Percentiles rank a stretch among this genome's conserved stretches.
These are phyloP conservation scores for Oasisia sp. DNA, from an alignment of 2,888 invertebrate species.

Conservation along the genomic window DNA sequence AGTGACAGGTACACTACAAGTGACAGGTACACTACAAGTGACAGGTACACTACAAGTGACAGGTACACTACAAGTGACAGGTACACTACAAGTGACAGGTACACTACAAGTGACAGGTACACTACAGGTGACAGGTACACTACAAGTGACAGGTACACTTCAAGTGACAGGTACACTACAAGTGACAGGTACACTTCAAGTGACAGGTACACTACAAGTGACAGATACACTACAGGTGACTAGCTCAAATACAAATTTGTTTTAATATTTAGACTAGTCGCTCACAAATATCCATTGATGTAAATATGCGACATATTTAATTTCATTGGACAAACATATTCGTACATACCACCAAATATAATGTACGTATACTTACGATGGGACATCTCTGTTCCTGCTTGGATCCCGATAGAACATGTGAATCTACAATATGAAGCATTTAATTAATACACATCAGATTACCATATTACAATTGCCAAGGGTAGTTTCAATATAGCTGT, in stretches of 20 bases:
- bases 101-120: background rate
- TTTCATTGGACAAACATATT: too few species aligned
- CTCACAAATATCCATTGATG: too few species aligned
- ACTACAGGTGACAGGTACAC: background rate
- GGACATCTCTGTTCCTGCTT: constrained; percentile 27
- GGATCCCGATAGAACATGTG: constrained; percentile 28
- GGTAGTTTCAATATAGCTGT: too few species aligned
- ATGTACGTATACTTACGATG: constrained; percentile 27
- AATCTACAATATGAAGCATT: background rate
- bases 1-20: background rate
- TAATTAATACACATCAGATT: background rate
- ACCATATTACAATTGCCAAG: too few species aligned
- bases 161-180: background rate
- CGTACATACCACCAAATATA: too few species aligned
- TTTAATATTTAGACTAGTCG: too few species aligned
- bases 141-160: too few species aligned
- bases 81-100: background rate
- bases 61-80: background rate
- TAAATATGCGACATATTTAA: too few species aligned
- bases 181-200: too few species aligned
- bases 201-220: background rate
- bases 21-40: background rate
- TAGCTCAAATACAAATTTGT: too few species aligned
- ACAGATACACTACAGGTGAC: too few species aligned
- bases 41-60: background rate